A percentile compares a stretch with the other conserved stretches of the same genome.
These are phyloP conservation scores for Netelia virgata DNA, from an alignment of 2,888 invertebrate genomes.

Conservation along the genomic window DNA sequence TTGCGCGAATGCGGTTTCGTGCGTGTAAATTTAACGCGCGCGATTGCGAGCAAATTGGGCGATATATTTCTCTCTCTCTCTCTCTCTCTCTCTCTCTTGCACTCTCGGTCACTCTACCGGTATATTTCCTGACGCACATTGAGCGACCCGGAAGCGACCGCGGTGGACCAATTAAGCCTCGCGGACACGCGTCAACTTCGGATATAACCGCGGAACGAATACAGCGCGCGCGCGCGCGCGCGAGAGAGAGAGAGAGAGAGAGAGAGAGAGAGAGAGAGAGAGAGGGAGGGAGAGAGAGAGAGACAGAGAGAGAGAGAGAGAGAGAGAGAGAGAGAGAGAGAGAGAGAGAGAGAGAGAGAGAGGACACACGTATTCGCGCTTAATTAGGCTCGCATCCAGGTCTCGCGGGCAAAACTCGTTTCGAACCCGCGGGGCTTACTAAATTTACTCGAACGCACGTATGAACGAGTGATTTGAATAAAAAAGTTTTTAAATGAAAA, in stretches of 20 bases:
- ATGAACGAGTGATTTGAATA: background rate
- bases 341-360: background rate
- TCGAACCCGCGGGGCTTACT: constrained; percentile 31
- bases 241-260: constrained; percentile 13
- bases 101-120: background rate
- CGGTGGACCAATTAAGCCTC: constrained; percentile 66
- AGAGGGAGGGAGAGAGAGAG: background rate
- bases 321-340: background rate
- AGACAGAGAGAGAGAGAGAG: background rate
- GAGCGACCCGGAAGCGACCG: constrained; percentile 61
- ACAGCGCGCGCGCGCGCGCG: background rate
- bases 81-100: background rate
- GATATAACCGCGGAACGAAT: constrained; percentile 27
- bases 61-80: constrained; percentile 31
- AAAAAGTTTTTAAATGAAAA: constrained; percentile 10
- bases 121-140: constrained; percentile 47
- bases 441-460: constrained; percentile 50
- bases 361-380: constrained; percentile 55
- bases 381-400: constrained; percentile 64
- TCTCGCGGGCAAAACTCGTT: constrained; percentile 50
- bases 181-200: constrained; percentile 56
- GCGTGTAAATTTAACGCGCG: constrained; percentile 40
- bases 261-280: constrained; percentile 6
- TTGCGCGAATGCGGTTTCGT: background rate
- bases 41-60: constrained; percentile 60